These are phyloP conservation scores for Mormyrus lacerda DNA, from an alignment of 2,113 vertebrate species.

Conservation along the genomic window DNA sequence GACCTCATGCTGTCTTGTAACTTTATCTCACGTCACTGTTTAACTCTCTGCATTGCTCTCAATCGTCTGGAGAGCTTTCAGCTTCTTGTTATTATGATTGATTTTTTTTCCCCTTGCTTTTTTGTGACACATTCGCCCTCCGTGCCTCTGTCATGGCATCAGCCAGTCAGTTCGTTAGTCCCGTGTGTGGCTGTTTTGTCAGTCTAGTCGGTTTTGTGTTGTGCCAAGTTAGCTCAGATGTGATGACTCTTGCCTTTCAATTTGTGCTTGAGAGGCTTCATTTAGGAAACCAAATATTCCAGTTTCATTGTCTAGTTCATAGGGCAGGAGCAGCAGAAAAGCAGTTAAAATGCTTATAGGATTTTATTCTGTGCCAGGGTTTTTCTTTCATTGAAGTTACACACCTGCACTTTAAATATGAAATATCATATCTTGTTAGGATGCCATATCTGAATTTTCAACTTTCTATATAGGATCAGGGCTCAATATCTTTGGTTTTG, in stretches of 20 bases:
- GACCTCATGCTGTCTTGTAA: slow-evolving; percentile 67
- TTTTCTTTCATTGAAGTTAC: background rate
- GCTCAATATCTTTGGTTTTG: background rate
- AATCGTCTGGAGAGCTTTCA: slow-evolving; percentile 19
- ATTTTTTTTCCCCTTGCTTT: slow-evolving; percentile 21
- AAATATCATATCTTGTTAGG: background rate
- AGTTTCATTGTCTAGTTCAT: background rate
- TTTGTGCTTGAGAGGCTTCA: background rate
- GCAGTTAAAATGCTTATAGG: background rate
- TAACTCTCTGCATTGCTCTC: slow-evolving; percentile 38
- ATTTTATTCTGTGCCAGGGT: background rate
- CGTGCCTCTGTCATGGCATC: slow-evolving; percentile 37
- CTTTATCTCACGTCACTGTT: slow-evolving; percentile 55
- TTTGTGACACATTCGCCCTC: slow-evolving; percentile 46
- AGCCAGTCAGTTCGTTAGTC: slow-evolving; percentile 43
- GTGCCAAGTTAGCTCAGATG: slow-evolving; percentile 43
- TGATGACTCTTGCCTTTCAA: background rate
- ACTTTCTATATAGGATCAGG: background rate
- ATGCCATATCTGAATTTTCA: background rate
- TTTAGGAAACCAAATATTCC: background rate
- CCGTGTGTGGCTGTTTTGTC: slow-evolving; percentile 48
- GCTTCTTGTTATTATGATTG: slow-evolving; percentile 22
- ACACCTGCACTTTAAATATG: background rate
- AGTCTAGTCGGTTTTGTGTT: slow-evolving; percentile 49
- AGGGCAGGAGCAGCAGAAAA: background rate